Percentiles rank a stretch among this genome's conserved stretches.
phyloP scores from a whole-genome alignment of 2,888 invertebrate species.

The Mellilla xanthometata region DNA sequence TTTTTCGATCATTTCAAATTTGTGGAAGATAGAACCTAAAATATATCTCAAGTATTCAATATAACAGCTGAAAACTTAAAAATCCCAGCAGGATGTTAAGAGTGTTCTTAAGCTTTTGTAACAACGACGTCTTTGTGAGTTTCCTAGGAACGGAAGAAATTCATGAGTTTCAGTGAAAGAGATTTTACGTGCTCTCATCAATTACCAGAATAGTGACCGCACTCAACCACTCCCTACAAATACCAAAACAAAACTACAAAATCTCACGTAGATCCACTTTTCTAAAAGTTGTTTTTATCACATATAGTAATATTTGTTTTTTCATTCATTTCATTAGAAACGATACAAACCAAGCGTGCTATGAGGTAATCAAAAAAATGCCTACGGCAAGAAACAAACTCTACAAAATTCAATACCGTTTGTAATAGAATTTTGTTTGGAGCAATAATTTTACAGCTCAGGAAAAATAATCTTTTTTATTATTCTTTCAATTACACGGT shows the following conservation, averaged over 20 bases:
- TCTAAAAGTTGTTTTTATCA: too few relatives aligned
- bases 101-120: constrained; percentile 45
- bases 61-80: constrained; percentile 37
- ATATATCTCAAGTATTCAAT: too few relatives aligned
- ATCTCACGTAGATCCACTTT: too few relatives aligned
- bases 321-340: too few relatives aligned
- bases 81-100: constrained; percentile 35
- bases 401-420: too few relatives aligned
- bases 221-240: constrained; percentile 1
- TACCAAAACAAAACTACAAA: constrained; percentile 2
- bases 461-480: constrained; percentile 58
- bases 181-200: constrained; percentile 38
- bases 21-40: constrained; percentile 7
- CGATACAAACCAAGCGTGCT: too few relatives aligned
- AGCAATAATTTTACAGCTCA: constrained; percentile 61
- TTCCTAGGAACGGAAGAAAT: constrained; percentile 41
- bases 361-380: too few relatives aligned
- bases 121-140: constrained; percentile 39
- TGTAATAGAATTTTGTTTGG: constrained; percentile 46
- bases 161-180: constrained; percentile 42
- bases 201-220: constrained; percentile 29
- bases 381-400: too few relatives aligned
- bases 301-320: too few relatives aligned
- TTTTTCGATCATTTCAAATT: constrained; percentile 14
- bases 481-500: constrained; percentile 59